Percentiles rank a stretch among this genome's conserved stretches.
phyloP scores from a whole-genome alignment of 2,113 vertebrate genomes.

The Willisornis vidua region DNA sequence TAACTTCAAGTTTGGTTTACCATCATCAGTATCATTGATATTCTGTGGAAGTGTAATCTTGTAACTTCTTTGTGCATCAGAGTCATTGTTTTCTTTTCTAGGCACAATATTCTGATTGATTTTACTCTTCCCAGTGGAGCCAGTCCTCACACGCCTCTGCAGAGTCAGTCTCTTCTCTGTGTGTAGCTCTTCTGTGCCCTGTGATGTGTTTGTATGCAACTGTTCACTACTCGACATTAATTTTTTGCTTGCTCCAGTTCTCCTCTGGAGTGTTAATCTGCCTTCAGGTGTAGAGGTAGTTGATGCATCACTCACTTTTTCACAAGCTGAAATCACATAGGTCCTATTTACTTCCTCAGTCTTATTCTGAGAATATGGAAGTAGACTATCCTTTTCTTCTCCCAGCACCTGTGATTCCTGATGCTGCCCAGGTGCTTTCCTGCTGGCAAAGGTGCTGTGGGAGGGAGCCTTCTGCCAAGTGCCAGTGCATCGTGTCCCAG shows the following conservation, averaged over 20 bases:
- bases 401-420: not conserved
- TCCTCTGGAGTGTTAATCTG: constrained; percentile 80
- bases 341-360: constrained; percentile 79
- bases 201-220: not conserved
- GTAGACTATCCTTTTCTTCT: constrained; percentile 16
- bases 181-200: constrained; percentile 2
- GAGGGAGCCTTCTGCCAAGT: not conserved
- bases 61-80: not conserved
- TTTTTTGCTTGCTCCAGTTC: constrained; percentile 67
- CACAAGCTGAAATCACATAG: constrained; percentile 81
- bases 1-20: constrained; percentile 16
- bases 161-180: constrained; percentile 71
- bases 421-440: not conserved
- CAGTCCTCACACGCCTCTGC: constrained; percentile 69
- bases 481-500: not conserved
- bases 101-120: not conserved
- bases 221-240: constrained; percentile 28
- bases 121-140: constrained; percentile 48
- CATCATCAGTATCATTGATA: not conserved
- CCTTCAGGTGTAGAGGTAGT: constrained; percentile 20
- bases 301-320: not conserved
- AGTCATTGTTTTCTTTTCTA: not conserved
- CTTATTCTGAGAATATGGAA: constrained; percentile 32
- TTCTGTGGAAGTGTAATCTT: constrained; percentile 41
- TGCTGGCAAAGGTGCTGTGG: not conserved